A percentile compares a stretch with the other conserved stretches of the same genome.
phyloP scores from a whole-genome alignment of 1,140 invertebrate genomes.

The Akabosia matsudoensis region DNA sequence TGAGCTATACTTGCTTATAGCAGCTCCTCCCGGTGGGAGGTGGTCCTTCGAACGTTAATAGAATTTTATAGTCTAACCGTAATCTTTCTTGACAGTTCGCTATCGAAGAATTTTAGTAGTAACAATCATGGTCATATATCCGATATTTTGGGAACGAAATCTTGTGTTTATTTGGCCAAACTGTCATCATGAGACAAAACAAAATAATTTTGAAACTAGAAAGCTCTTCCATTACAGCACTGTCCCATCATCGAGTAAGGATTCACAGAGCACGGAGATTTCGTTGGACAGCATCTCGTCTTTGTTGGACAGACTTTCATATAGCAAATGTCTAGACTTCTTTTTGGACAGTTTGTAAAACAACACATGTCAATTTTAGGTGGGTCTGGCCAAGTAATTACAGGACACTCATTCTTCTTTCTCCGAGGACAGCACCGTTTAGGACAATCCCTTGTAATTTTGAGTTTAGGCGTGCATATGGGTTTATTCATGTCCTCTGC shows the following conservation, averaged over 20 bases:
- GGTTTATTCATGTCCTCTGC: no score
- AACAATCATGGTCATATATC: not conserved
- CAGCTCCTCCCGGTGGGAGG: no score
- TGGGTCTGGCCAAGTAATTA: not conserved
- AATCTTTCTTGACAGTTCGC: no score
- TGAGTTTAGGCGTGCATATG: not conserved
- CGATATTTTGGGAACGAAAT: not conserved
- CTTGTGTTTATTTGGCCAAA: not conserved
- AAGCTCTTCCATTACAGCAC: not conserved
- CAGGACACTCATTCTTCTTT: not conserved
- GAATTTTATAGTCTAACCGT: no score
- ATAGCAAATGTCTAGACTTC: not conserved
- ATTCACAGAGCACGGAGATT: not conserved
- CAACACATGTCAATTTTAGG: slow-evolving; percentile 16
- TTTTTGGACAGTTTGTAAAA: not conserved
- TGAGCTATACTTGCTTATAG: no score
- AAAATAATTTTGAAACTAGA: not conserved
- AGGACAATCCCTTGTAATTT: not conserved
- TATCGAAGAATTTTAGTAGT: no score
- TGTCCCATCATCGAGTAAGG: not conserved
- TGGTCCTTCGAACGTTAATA: no score
- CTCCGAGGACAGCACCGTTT: not conserved
- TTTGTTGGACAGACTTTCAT: not conserved
- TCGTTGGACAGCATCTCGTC: not conserved
- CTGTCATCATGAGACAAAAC: no score